Base-by-base conservation (phyloP, 2,113 vertebrate genomes). In the Onychostoma macrolepis region DNA sequence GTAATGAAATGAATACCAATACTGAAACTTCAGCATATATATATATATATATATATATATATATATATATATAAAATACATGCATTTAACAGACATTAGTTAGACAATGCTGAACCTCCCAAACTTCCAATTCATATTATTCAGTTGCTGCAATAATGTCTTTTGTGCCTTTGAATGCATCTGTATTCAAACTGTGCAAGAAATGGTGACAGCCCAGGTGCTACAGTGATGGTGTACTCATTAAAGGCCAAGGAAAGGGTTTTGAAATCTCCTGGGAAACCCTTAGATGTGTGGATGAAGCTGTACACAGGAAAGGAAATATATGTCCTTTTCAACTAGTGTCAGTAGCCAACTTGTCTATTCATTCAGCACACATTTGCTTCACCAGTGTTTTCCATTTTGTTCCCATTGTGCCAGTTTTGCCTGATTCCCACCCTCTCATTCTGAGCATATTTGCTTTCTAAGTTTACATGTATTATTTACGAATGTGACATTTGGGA, bases 211-310 rank as follows among this genome's bases (percentile, higher is more conserved):
- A 87, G 75, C 50, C 74, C 2, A 82, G 45, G 33, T 56, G 58
- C 41, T 76, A 69, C 85, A 81, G 76, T 80, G 56, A 89, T 76
- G 67, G 81, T 84, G 75, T 67, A 80, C 75, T 80, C 81, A 75
- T 86, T 86, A 85, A 79, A 81, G 75, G 45, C 88, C 71, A 85
- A 48, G 65, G 30, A 69, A 85, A 84, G 65, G 65, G 76, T 78
- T 83, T 80, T 79, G 28, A 85, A 85, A 67, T 81, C 69, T 45
- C 83, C 77, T 87, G 58, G 85, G 56, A 87, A 77, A 89, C 82
- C 24, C 43, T 28, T 53, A 83, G 56, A 78, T 71, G 3, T 80
- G 63, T 43, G 71, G 48, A 81, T 80, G 43, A 87, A 85, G 45
- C 75, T 77, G 28, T 58, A 56, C 43, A 84, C 80, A 86, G 82